Evolutionary conservation across 2,797 vertebrate genomes (phyloP), one percentile per base, ranked within the genome.

Genomic region (Helarctos malayanus): DNA sequence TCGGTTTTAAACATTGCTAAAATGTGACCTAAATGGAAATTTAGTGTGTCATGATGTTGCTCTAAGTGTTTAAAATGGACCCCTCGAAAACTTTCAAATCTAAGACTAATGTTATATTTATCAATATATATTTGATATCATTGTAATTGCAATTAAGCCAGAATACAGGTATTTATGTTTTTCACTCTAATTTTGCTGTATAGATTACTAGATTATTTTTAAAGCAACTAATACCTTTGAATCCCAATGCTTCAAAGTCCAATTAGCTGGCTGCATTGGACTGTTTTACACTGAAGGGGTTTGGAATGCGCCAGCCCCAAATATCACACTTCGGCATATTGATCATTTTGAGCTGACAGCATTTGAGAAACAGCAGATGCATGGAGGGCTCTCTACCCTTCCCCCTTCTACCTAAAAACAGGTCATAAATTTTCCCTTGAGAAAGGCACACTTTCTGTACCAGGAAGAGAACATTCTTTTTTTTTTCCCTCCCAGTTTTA

Each of bases 1-100:
- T 97, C 27, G 59, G 47, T 88, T 89, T 95, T 61, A 94, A 95
- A 88, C 25, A 63, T n/a, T 61, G 73, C 18, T 38, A 79, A 56
- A 79, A 45, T 3, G 57, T 88, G 63, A 63, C 63, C 76, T 65
- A 90, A 80, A 90, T 96, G 56, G 52, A 63, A 95, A 92, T 80
- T 96, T 78, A 81, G 54, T 45, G 29, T 84, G 54, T 73, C 56
- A 16, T 59, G 56, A 79, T 56, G 7, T 88, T 89, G 88, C 61
- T 91, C 35, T 54, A 71, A 80, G 32, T 59, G 18, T 82, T 90
- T 78, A 59, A 84, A 88, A 59, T 45, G 71, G 47, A 89, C 7
- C 56, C n/a, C 57, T 80, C 59, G 7, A 57, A 86, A 89, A 86
- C 49, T 52, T 75, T 78, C 82, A 93, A 88, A 93, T 79, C 29